These are phyloP conservation scores for Diabrotica virgifera DNA, from an alignment of 1,140 invertebrate genomes.

Conservation along the genomic window DNA sequence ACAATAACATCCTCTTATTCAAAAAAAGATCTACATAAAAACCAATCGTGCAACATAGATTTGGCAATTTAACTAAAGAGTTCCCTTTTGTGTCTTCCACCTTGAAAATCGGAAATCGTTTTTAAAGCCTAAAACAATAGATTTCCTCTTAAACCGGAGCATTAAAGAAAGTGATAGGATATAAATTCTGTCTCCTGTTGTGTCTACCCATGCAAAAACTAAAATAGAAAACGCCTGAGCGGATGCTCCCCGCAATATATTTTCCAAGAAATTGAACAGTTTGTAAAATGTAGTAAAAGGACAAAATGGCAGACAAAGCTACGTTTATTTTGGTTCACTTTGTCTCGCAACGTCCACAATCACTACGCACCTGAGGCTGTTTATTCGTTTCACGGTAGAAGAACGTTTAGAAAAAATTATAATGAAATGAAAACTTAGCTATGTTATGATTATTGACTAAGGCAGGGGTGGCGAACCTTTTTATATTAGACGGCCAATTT, in stretches of 20 bases:
- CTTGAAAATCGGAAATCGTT: too few relatives aligned
- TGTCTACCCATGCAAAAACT: slow-evolving; percentile 10
- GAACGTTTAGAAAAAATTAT: too few relatives aligned
- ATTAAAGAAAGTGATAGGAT: slow-evolving; percentile 6
- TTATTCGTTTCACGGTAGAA: neutral
- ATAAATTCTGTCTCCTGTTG: slow-evolving; percentile 7
- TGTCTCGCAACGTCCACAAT: slow-evolving; percentile 11
- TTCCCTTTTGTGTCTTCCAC: too few relatives aligned
- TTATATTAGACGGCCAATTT: too few relatives aligned
- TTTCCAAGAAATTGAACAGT: slow-evolving; percentile 15
- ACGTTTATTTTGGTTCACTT: slow-evolving; percentile 21
- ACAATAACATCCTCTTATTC: too few relatives aligned
- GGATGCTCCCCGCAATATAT: slow-evolving; percentile 11
- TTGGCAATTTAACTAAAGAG: too few relatives aligned
- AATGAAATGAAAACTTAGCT: too few relatives aligned
- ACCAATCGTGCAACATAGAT: too few relatives aligned
- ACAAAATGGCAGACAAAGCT: slow-evolving; percentile 9
- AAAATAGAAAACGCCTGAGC: neutral
- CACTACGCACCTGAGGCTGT: slow-evolving; percentile 10
- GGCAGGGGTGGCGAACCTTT: too few relatives aligned
- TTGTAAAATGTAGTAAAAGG: slow-evolving; percentile 14
- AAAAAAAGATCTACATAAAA: too few relatives aligned
- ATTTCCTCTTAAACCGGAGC: neutral
- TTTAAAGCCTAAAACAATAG: too few relatives aligned
- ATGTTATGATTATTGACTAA: too few relatives aligned